These are phyloP conservation scores for Triplophysa rosa DNA, from an alignment of 2,113 vertebrate species.

Conservation along the genomic window DNA sequence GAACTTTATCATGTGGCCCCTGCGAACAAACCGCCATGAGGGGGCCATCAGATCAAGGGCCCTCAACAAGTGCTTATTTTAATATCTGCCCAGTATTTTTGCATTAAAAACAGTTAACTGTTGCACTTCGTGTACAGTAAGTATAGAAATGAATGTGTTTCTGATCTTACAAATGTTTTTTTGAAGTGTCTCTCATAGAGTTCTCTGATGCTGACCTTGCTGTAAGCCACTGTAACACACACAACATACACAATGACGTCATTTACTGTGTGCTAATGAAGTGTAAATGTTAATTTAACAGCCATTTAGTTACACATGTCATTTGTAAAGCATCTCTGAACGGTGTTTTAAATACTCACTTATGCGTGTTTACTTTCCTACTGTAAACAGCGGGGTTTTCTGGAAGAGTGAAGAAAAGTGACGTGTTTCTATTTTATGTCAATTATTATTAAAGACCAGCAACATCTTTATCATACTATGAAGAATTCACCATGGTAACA, in stretches of 20 bases:
- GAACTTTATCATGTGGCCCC: not conserved
- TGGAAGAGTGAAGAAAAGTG: not conserved
- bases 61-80: no score
- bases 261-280: not conserved
- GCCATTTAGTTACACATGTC: not conserved
- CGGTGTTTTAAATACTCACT: not conserved
- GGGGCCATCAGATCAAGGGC: no score
- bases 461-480: no score
- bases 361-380: not conserved
- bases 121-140: no score
- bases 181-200: constrained; percentile 60
- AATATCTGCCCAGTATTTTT: no score
- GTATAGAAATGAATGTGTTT: not conserved
- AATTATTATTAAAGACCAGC: no score
- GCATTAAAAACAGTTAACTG: no score
- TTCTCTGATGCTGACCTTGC: constrained; percentile 44
- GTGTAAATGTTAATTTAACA: not conserved
- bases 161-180: constrained; percentile 60
- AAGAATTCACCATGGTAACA: no score
- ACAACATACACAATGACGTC: not conserved
- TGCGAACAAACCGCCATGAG: not conserved
- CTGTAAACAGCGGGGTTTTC: not conserved
- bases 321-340: no score
- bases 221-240: constrained; percentile 52
- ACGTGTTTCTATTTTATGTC: no score